Evolutionary conservation across 2,888 invertebrate genomes (phyloP).

Genomic region (Metellina segmentata): DNA sequence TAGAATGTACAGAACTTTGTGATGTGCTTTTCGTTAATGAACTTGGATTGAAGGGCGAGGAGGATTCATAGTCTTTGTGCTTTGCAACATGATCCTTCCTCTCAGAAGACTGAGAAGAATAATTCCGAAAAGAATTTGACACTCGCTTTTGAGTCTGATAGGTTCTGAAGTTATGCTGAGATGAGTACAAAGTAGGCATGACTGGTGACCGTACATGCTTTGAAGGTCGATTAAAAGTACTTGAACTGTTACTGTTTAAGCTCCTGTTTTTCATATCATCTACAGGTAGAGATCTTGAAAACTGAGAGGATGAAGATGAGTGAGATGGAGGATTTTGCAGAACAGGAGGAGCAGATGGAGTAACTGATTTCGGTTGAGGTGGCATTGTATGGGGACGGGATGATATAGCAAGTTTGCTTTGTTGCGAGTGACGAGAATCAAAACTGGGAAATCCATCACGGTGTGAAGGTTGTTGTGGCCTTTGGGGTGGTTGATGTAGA

Average conservation of each 20-base stretch:
- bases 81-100: conserved; percentile 35
- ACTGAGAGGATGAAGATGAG: conserved; percentile 2
- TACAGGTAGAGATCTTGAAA: background rate
- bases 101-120: conserved; percentile 39
- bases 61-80: conserved; percentile 6
- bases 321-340: background rate
- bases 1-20: conserved; percentile 7
- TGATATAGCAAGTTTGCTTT: conserved; percentile 51
- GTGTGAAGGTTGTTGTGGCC: conserved; percentile 57
- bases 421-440: conserved; percentile 46
- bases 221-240: conserved; percentile 15
- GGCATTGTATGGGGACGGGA: conserved; percentile 34
- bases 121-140: conserved; percentile 32
- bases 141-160: conserved; percentile 42
- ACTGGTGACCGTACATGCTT: conserved; percentile 43
- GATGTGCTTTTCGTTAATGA: background rate
- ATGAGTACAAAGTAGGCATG: conserved; percentile 45
- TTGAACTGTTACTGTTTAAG: conserved; percentile 16
- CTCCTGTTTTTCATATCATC: conserved; percentile 7
- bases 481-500: conserved; percentile 63
- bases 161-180: conserved; percentile 29
- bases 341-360: conserved; percentile 24
- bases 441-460: conserved; percentile 57
- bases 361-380: conserved; percentile 38
- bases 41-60: background rate